Evolutionary conservation across 2,113 vertebrate genomes (phyloP), one percentile per base, ranked within the genome.

Genomic region (Cathartes aura): DNA sequence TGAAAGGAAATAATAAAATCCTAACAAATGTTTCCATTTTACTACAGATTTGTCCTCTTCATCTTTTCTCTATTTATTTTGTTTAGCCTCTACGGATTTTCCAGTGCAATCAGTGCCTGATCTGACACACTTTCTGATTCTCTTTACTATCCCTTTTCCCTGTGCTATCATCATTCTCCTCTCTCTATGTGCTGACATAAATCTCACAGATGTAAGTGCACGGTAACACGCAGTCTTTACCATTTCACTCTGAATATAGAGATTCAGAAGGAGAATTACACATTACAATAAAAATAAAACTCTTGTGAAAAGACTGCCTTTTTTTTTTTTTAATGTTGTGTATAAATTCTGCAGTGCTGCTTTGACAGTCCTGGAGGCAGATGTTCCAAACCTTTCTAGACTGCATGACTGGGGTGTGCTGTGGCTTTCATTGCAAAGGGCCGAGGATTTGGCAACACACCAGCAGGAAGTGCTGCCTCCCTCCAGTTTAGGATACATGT

Each of bases 281-380:
- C 48, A 22, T 92, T 92, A 80, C 85, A 95, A 88, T 91, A 93
- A 93, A 91, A 95, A 90, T 93, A 94, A 97, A 95, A 91, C 70
- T 82, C 92, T 38, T 76, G 30, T 90, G 90, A 95, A 87, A 95
- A 91, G 56, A 56, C 5, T 83, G 47, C n/a, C 19, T 58, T 90
- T 89, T 26, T 87, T 26, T 87, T 58, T 60, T 81, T 60, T 24
- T 7, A 72, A 76, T 30, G 45, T 58, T 87, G 48, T 90, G 58
- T 80, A 40, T 94, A 93, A 93, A 83, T 86, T 80, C 63, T 90
- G 27, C 47, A 50, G 62, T 27, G 85, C 48, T 90, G 90, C 74
- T 90, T 60, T 82, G 78, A 83, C 87, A 92, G 79, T 52, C 70
- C 42, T 73, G 24, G 58, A 90, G 92, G 76, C 34, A 29, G 56